A percentile compares a stretch with the other conserved stretches of the same genome.
Evolutionary conservation across 2,888 invertebrate genomes (phyloP).

Genomic region (Trichopria drosophilae): DNA sequence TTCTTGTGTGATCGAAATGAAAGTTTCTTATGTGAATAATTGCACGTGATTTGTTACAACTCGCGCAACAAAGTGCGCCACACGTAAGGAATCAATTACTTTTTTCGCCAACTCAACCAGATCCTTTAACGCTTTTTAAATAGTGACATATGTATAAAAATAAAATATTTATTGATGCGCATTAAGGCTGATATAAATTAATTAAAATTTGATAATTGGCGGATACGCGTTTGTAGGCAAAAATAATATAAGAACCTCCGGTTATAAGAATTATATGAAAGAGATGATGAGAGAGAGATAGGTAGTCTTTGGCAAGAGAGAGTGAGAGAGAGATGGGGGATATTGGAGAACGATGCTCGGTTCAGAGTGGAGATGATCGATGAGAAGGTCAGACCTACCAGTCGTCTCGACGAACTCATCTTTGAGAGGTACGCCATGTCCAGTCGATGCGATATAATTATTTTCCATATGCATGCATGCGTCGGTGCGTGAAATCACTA

Average conservation of each 20-base stretch:
- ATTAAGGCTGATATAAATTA: no score
- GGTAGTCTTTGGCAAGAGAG: no score
- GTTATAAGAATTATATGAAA: background rate
- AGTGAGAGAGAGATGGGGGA: constrained; percentile 1
- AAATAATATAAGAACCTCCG: constrained; percentile 34
- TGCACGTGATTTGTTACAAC: no score
- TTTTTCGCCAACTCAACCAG: no score
- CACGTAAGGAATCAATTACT: no score
- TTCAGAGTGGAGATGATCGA: constrained; percentile 54
- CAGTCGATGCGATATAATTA: constrained; percentile 56
- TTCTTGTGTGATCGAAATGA: no score
- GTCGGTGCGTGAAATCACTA: constrained; percentile 38
- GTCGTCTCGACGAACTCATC: constrained; percentile 47
- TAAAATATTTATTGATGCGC: no score
- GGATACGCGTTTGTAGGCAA: background rate
- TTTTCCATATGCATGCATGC: constrained; percentile 46
- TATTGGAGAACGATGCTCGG: constrained; percentile 40
- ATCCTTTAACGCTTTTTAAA: no score
- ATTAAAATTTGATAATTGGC: background rate
- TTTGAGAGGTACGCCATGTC: constrained; percentile 45
- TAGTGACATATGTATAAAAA: no score
- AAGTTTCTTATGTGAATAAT: no score
- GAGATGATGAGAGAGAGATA: constrained; percentile 30
- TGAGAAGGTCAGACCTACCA: constrained; percentile 54
- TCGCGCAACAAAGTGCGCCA: no score